Base-by-base conservation (phyloP, 1,140 invertebrate genomes). In the Daktulosphaira vitifoliae region DNA sequence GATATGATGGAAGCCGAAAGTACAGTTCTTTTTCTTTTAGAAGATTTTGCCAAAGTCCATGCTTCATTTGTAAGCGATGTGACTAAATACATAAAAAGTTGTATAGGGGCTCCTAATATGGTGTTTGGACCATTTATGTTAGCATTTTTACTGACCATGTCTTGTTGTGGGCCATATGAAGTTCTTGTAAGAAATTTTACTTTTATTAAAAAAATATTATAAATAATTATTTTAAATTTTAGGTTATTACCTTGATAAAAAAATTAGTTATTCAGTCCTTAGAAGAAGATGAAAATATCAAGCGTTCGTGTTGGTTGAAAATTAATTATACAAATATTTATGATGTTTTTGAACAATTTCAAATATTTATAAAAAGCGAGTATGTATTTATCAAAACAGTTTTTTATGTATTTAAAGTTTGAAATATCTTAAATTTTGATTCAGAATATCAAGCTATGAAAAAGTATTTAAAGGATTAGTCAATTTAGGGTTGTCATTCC, bases 401-500 rank as follows among this genome's bases (percentile, higher is more conserved):
- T 56, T 18, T 25, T 56, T 46, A 6, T 56, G 3, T 16, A 8
- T 6, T 42, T 33, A 15, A 18, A 29, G 13, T 20, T 33, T 33
- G 2, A 33, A 0, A 33, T 33, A 46, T 22, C 5, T 33, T 22
- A 3, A 15, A 9, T 62, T 1, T 22, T 26, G 38, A n/a, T 62
- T 62, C 29, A 62, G 56, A 20, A 62, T 62, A 62, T 62, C 56
- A 48, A 62, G 56, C 22, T 62, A 62, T 6, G 56, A 62, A 62
- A 62, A 62, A 62, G 44, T 62, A 4, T 62, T 62, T 20, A 62
- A 62, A n/a, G 56, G 56, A 39, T 7, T 62, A 6, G 56, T 62
- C 4, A 62, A 62, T 33, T 62, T 62, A 9, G 39, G 56, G 13
- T 48, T 62, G 29, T 48, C 56, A 48, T 48, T 62, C 46, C 56